These are phyloP conservation scores for Fregata magnificens DNA, from an alignment of 2,113 vertebrate species.

Conservation along the genomic window DNA sequence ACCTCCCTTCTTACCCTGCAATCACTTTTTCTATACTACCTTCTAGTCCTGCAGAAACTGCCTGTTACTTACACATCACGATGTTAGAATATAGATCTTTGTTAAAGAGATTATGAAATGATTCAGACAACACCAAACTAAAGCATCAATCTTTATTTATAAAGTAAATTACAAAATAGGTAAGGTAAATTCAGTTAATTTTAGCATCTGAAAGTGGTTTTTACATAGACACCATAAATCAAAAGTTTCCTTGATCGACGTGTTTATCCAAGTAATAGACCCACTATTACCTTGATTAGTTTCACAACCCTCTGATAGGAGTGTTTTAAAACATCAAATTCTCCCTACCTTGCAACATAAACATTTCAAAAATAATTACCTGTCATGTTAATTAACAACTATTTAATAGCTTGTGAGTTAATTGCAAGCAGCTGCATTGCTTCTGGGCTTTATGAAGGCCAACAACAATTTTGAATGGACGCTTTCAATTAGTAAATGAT, in stretches of 20 bases:
- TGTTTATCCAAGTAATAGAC: not conserved
- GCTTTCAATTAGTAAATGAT: not conserved
- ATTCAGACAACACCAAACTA: not conserved
- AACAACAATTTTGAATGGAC: not conserved
- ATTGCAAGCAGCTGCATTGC: slow-evolving; percentile 8
- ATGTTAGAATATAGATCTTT: not conserved
- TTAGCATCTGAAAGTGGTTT: slow-evolving; percentile 7
- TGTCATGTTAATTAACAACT: not conserved
- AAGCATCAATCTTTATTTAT: slow-evolving; percentile 56
- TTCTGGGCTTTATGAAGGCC: not conserved
- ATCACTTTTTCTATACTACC: not conserved
- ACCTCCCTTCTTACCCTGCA: not conserved
- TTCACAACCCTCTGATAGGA: not conserved
- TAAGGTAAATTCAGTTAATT: not conserved
- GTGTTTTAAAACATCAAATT: not conserved
- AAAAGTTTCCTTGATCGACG: not conserved
- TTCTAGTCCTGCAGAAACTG: not conserved
- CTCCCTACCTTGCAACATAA: not conserved
- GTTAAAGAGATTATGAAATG: not conserved
- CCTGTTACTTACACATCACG: not conserved
- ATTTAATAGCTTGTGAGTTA: not conserved
- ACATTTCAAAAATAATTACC: not conserved
- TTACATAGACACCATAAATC: not conserved
- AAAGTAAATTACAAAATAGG: slow-evolving; percentile 52
- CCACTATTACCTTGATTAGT: not conserved